Conservation (phyloP, 2,113 vertebrate genomes). For the Psammodynastes pulverulentus region DNA sequence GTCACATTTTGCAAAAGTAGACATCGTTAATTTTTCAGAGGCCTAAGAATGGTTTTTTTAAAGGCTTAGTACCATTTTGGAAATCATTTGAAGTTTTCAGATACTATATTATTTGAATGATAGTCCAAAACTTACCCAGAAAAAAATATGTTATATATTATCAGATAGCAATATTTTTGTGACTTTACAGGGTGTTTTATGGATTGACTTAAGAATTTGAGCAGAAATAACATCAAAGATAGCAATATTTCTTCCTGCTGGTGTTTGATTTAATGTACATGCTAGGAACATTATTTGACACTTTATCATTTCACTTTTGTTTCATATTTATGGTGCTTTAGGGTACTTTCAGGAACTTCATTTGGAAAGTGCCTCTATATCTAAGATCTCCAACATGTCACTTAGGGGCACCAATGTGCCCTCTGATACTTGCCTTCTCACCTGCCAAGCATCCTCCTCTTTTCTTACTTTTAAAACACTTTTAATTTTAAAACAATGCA, state of each 20-base stretch:
- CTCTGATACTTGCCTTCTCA: background rate
- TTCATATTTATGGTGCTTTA: background rate
- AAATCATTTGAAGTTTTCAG: background rate
- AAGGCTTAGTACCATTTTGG: background rate
- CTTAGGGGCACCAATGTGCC: background rate
- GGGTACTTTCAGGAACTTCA: background rate
- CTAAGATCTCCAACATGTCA: background rate
- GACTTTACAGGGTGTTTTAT: background rate
- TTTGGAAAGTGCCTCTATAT: background rate
- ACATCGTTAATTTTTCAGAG: background rate
- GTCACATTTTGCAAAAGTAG: background rate
- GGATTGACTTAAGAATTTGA: background rate
- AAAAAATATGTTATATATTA: background rate
- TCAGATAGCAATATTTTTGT: background rate
- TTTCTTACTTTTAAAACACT: background rate
- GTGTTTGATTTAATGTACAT: background rate
- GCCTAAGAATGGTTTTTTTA: background rate
- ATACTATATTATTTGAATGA: background rate
- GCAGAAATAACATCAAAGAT: background rate
- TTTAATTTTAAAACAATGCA: background rate
- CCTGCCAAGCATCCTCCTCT: background rate
- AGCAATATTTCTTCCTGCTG: background rate
- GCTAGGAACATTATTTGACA: background rate
- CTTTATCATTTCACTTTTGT: background rate
- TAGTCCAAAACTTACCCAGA: background rate